Evolutionary conservation across 2,888 invertebrate species (phyloP), one percentile per base, ranked within the genome.

Genomic region (Cheilosia impressa): DNA sequence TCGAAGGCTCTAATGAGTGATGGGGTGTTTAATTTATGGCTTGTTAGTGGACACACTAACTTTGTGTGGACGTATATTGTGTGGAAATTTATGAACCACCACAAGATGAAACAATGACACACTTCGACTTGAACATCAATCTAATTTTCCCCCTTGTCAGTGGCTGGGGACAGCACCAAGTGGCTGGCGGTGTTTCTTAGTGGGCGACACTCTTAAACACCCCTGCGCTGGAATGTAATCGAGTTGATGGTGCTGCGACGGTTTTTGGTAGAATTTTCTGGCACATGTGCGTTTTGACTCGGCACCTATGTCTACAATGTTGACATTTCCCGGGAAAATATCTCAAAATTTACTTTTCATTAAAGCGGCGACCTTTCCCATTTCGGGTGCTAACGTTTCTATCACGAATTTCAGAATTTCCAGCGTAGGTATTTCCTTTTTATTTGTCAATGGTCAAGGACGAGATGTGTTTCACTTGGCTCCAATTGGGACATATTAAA

Each of bases 341-440:
- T 41, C 17, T 17, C 38, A 60, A 50, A 58, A 58, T 76, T 66
- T 58, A 66, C 58, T 76, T 76, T 76, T 68, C 66, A 76, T 76
- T 66, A 66, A 41, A 3, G 7, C 41, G 38, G 10, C n/a, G 58
- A 68, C 76, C 76, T 76, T 76, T 34, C 34, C 58, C 43, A 34
- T 53, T 19, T 47, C 24, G n/a, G n/a, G n/a, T n/a, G n/a, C n/a
- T n/a, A n/a, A n/a, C n/a, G 27, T 66, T 22, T 15, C 50, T 43
- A 38, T 75, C 65, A 50, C n/a, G 9, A 65, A 65, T 57, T 65
- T 41, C 1, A 2, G 9, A 65, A 65, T 57, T 65, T 41, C 1
- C 1, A 24, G 19, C 47, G 2, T 27, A 19, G 41, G n/a, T 50
- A 38, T 9, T 41, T 10, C 1, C 22, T 13, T 5, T 47, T 9